phyloP scores from a whole-genome alignment of 2,797 vertebrate genomes.

The Neoniphon sammara region DNA sequence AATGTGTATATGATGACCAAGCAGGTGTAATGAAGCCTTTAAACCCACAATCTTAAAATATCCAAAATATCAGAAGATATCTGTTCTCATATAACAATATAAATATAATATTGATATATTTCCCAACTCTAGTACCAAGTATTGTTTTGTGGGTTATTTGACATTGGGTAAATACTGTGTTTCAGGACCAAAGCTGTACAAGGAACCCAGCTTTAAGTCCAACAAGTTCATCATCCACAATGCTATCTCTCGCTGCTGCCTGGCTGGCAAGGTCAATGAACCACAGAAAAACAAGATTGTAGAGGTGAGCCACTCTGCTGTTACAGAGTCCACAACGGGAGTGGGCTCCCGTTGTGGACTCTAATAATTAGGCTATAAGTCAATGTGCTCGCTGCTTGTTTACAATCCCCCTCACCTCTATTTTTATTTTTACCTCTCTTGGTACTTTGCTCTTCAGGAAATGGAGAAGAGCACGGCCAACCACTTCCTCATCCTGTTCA shows the following conservation, averaged over 20 bases:
- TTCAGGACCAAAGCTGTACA: constrained; percentile 92
- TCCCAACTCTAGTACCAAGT: background rate
- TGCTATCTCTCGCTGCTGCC: constrained; percentile 93
- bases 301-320: constrained; percentile 81
- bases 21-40: too few species aligned
- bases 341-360: too few species aligned
- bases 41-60: too few species aligned
- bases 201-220: constrained; percentile 96
- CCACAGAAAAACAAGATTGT: constrained; percentile 94
- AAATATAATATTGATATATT: too few species aligned
- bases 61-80: too few species aligned
- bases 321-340: constrained; percentile 50
- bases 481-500: constrained; percentile 95
- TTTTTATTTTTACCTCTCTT: background rate
- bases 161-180: constrained; percentile 44
- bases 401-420: background rate
- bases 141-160: constrained; percentile 24
- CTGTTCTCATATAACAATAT: too few species aligned
- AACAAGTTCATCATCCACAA: constrained; percentile 97
- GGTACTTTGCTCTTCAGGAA: constrained; percentile 79
- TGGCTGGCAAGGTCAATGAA: constrained; percentile 95
- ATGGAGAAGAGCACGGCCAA: constrained; percentile 91
- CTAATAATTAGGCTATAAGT: constrained; percentile 4
- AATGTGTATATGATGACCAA: too few species aligned
- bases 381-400: constrained; percentile 11